Evolutionary conservation across 2,797 vertebrate species (phyloP).

Genomic region (Forpus xanthops): DNA sequence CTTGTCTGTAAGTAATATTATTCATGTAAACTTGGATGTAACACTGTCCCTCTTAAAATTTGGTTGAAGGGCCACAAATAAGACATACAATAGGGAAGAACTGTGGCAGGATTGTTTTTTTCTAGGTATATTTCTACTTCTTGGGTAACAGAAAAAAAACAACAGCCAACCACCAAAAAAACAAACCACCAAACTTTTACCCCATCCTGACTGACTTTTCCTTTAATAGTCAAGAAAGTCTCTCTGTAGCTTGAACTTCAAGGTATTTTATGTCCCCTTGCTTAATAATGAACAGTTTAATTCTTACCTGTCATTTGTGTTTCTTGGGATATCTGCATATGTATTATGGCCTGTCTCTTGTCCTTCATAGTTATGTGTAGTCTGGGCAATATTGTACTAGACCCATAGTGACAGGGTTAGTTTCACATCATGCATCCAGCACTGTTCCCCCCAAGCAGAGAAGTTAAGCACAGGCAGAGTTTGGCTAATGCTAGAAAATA

Average conservation of each 20-base stretch:
- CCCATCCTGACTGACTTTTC: neutral
- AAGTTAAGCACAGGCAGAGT: neutral
- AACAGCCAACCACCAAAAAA: neutral
- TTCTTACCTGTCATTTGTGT: neutral
- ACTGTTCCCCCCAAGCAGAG: neutral
- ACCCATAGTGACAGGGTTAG: fast-evolving
- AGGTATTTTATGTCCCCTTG: neutral
- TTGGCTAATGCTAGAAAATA: neutral
- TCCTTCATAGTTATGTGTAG: neutral
- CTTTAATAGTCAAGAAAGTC: neutral
- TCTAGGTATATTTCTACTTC: neutral
- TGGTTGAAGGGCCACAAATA: neutral
- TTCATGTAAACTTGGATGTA: neutral
- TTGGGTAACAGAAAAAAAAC: neutral
- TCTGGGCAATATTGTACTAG: neutral
- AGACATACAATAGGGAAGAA: neutral
- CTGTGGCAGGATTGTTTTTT: neutral
- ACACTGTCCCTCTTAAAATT: neutral
- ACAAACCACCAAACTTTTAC: neutral
- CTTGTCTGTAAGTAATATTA: neutral
- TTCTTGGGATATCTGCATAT: neutral
- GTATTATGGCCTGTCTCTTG: neutral
- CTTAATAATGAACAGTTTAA: neutral
- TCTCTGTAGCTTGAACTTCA: neutral
- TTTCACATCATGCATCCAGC: neutral